phyloP scores from a whole-genome alignment of 2,797 vertebrate genomes.

The Hypotaenidia philippensis region DNA sequence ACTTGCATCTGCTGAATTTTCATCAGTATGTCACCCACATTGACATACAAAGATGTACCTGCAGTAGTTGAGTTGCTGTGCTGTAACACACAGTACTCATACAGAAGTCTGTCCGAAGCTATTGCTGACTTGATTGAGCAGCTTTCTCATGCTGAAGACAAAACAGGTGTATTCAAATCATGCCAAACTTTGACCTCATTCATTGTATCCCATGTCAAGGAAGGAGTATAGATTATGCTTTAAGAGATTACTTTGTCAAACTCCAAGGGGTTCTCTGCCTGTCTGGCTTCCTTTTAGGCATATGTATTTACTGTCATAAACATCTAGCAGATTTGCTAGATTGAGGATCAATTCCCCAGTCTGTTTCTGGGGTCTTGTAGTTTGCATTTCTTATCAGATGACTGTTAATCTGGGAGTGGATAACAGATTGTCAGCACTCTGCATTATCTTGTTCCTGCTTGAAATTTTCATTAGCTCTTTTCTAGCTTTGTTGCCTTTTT shows the following conservation, averaged over 20 bases:
- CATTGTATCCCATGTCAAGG: neutral
- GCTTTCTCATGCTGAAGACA: too few species aligned
- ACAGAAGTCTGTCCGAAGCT: neutral
- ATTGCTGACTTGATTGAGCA: too few species aligned
- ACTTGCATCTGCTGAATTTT: accelerated
- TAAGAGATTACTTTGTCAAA: neutral
- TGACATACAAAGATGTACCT: neutral
- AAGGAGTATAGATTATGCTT: neutral
- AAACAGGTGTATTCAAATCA: too few species aligned
- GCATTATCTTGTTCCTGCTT: neutral
- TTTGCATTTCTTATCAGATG: neutral
- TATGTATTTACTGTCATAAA: accelerated
- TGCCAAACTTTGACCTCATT: neutral
- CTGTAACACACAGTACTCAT: accelerated
- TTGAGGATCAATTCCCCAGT: neutral
- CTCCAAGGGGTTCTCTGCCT: neutral
- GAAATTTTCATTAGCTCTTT: neutral
- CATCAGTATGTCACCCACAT: neutral
- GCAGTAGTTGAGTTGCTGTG: neutral
- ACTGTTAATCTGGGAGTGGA: neutral
- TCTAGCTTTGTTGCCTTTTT: neutral
- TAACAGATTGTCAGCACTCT: neutral
- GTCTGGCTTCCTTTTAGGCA: neutral
- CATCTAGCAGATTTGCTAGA: neutral
- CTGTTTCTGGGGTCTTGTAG: neutral